Evolutionary conservation across 2,113 vertebrate species (phyloP).

Genomic region (Cyprinodon tularosa): DNA sequence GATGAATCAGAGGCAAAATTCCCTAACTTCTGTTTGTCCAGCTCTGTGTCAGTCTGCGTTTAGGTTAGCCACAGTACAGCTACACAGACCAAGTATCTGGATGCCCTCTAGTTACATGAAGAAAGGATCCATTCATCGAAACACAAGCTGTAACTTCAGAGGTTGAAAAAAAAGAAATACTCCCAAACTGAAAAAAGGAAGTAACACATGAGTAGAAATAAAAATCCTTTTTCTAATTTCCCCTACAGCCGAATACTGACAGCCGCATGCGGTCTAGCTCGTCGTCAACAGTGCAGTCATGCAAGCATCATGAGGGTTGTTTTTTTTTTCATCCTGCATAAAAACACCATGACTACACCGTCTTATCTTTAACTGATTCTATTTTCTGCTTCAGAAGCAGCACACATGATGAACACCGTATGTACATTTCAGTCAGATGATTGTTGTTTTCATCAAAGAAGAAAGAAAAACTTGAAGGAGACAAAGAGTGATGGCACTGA

Average conservation of each 20-base stretch:
- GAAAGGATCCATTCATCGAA: neutral
- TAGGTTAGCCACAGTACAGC: neutral
- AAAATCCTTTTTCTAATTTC: constrained; percentile 9
- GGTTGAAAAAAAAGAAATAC: constrained; percentile 15
- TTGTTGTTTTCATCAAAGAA: neutral
- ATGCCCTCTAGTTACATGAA: no score
- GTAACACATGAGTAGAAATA: neutral
- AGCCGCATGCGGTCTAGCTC: constrained; percentile 7
- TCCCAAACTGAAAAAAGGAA: constrained; percentile 29
- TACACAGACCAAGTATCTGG: neutral
- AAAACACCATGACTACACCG: neutral
- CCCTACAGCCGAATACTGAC: neutral
- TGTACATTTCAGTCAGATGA: neutral
- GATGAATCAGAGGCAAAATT: constrained; percentile 3
- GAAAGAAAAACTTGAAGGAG: neutral
- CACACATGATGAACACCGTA: neutral
- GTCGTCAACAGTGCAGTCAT: constrained; percentile 32
- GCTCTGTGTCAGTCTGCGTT: neutral
- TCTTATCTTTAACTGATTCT: neutral
- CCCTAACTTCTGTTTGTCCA: neutral
- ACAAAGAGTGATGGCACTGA: neutral
- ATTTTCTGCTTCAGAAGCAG: neutral
- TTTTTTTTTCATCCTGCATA: neutral
- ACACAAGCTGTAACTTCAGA: constrained; percentile 2
- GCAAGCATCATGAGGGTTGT: constrained; percentile 43